Conservation (phyloP, 2,113 vertebrate genomes). For the Chunga burmeisteri region DNA sequence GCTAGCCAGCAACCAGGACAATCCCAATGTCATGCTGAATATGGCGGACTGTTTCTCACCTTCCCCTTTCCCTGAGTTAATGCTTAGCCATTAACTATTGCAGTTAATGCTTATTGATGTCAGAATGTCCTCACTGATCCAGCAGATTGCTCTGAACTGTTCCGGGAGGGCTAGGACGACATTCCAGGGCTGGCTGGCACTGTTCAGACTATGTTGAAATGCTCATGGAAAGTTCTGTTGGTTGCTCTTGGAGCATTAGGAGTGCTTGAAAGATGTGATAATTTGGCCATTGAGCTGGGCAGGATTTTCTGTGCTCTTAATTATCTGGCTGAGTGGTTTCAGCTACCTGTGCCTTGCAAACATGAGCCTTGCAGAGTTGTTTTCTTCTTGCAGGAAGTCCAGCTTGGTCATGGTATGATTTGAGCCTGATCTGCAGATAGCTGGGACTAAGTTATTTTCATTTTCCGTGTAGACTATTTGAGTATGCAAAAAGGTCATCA, state of each 20-base stretch:
- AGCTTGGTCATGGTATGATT: neutral
- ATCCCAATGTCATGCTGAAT: neutral
- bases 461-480: neutral
- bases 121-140: neutral
- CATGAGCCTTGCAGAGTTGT: neutral
- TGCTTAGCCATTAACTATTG: neutral
- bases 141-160: neutral
- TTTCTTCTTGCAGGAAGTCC: neutral
- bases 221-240: neutral
- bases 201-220: neutral
- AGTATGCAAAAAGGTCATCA: neutral
- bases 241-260: neutral
- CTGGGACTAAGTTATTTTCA: neutral
- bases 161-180: rapidly evolving
- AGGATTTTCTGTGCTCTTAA: neutral
- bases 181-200: neutral
- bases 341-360: neutral
- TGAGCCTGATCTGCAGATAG: neutral
- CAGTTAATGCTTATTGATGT: neutral
- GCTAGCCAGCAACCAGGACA: neutral
- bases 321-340: neutral
- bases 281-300: neutral
- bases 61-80: neutral
- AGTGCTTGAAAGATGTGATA: neutral
- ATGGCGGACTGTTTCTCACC: neutral